phyloP scores from a whole-genome alignment of 2,797 vertebrate species.

The Hippocampus kuda region DNA sequence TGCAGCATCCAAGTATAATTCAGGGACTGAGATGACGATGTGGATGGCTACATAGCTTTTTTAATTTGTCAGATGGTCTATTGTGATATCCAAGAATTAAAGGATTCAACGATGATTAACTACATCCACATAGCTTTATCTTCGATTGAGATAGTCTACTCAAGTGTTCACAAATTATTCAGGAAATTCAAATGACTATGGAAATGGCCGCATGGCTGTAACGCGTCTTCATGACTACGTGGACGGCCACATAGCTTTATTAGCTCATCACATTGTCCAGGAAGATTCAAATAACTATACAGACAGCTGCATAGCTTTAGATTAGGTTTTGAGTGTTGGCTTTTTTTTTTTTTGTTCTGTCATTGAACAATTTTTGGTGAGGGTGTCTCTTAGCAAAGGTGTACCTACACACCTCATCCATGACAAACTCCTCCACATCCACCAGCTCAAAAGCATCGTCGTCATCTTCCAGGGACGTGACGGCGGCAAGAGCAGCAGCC shows the following conservation, averaged over 20 bases:
- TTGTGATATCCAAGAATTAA: no score
- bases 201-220: no score
- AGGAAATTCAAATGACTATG: no score
- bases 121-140: no score
- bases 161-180: no score
- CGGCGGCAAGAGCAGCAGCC: slow-evolving; percentile 71
- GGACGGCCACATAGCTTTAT: not conserved
- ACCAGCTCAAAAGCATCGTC: slow-evolving; percentile 83
- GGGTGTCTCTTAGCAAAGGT: not conserved
- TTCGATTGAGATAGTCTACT: no score
- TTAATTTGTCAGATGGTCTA: no score
- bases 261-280: not conserved
- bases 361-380: not conserved
- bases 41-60: no score
- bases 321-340: not conserved
- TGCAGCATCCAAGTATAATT: no score
- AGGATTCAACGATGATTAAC: no score
- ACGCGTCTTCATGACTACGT: no score
- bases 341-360: not conserved
- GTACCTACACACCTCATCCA: slow-evolving; percentile 74
- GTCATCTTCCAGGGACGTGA: slow-evolving; percentile 48
- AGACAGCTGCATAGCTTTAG: not conserved
- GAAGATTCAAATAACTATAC: not conserved
- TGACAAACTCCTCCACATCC: slow-evolving; percentile 76
- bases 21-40: no score